These are phyloP conservation scores for Tapirus terrestris DNA, from an alignment of 2,113 vertebrate species.

Conservation along the genomic window DNA sequence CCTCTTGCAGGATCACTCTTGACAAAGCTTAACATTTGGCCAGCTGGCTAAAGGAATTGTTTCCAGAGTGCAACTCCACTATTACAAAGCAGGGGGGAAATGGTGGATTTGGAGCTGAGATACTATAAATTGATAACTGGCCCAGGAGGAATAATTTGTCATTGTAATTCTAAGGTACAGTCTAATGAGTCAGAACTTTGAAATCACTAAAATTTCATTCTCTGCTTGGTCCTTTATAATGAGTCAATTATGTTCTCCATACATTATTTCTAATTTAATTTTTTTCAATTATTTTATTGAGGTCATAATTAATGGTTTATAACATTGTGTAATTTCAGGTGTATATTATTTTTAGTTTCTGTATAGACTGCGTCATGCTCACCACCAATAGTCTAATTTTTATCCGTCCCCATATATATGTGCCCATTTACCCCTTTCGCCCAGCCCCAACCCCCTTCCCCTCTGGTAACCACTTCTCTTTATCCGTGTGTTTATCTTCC, in stretches of 20 bases:
- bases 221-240: slow-evolving; percentile 19
- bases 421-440: too few relatives aligned
- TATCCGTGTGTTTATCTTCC: too few relatives aligned
- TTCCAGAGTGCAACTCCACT: not conserved
- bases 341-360: too few relatives aligned
- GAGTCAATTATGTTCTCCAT: not conserved
- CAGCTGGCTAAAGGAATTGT: not conserved
- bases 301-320: too few relatives aligned
- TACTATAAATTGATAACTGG: not conserved
- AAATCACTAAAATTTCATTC: not conserved
- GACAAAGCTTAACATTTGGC: not conserved
- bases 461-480: too few relatives aligned
- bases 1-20: not conserved
- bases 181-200: not conserved
- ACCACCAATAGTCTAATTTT: too few relatives aligned
- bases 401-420: too few relatives aligned
- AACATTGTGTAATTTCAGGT: too few relatives aligned
- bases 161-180: not conserved
- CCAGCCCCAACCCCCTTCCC: too few relatives aligned
- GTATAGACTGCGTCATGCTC: too few relatives aligned
- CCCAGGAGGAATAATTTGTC: not conserved
- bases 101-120: not conserved
- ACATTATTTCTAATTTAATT: slow-evolving; percentile 11
- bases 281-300: not conserved
- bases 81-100: not conserved